Evolutionary conservation across 2,797 vertebrate species (phyloP), one percentile per base, ranked within the genome.

Genomic region (Takifugu rubripes): DNA sequence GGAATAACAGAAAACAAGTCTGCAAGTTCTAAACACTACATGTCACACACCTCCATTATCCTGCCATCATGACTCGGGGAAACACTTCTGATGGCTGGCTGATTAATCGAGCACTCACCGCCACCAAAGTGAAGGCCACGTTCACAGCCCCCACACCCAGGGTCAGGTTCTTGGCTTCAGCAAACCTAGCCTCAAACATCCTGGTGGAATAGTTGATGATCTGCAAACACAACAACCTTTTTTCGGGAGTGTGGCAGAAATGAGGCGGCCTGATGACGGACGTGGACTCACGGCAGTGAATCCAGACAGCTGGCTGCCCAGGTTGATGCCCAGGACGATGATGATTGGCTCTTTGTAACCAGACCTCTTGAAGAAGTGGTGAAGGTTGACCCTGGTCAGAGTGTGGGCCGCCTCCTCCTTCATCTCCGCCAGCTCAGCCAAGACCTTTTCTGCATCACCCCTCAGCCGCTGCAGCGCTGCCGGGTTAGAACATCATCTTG

Each of bases 171-270:
- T 78, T 86, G 67, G 89, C 88, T 47, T 87, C 62, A 8, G 84
- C 79, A 75, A 90, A 81, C 40, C 71, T 84, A 59, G 80, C 74
- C 44, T 86, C 81, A 68, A 91, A 85, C 86, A 82, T 89, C 75
- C 81, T 85, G 44, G 88, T 91, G 70, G 86, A 92, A 70, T 84
- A 89, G 68, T 88, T 93, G 46, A 90, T 92, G 69, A 93, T 87
- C 87, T 91, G 68, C 27, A 72, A 71, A 69, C 54, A 54, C 66
- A 40, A 51, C 50, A 14, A 52, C 33, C 40, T 47, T 66, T 61
- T 46, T 56, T 44, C 50, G 25, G 14, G 25, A 29, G 10, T 43
- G 29, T 25, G 33, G 46, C 10, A 24, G 46, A 48, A 10, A 21
- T 12, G 3, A 4, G 49, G 66, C 31, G 27, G 25, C 16, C 25